These are phyloP conservation scores for Platichthys stellatus DNA, from an alignment of 2,113 vertebrate genomes.

Conservation along the genomic window DNA sequence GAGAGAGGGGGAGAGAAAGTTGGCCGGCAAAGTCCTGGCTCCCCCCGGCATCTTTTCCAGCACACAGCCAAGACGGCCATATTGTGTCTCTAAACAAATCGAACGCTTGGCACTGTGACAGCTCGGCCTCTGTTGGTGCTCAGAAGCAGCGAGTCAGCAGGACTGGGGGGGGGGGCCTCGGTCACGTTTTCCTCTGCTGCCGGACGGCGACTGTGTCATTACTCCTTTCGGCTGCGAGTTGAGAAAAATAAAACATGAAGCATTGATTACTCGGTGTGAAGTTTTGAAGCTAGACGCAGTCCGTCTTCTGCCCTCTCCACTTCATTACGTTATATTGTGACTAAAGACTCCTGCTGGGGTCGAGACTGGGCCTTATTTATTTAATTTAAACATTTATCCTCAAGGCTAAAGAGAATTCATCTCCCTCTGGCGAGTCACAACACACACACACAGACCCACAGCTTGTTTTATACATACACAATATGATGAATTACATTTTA, in stretches of 20 bases:
- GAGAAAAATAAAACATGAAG: slow-evolving; percentile 22
- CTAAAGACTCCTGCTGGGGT: slow-evolving; percentile 30
- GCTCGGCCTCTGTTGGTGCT: slow-evolving; percentile 62
- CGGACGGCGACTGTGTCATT: slow-evolving; percentile 64
- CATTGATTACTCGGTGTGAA: slow-evolving; percentile 54
- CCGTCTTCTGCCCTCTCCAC: slow-evolving; percentile 23
- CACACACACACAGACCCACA: neutral
- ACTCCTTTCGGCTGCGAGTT: slow-evolving; percentile 62
- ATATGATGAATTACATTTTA: neutral
- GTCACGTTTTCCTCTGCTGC: slow-evolving; percentile 58
- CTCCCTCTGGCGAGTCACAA: neutral
- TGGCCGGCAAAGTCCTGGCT: slow-evolving; percentile 63
- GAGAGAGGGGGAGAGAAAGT: slow-evolving; percentile 50
- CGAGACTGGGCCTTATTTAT: slow-evolving; percentile 7
- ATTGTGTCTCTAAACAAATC: slow-evolving; percentile 80
- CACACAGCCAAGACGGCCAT: slow-evolving; percentile 76
- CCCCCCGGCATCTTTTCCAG: slow-evolving; percentile 67
- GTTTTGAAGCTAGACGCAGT: slow-evolving; percentile 44
- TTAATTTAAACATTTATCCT: slow-evolving; percentile 30
- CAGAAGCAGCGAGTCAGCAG: slow-evolving; percentile 67
- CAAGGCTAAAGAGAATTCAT: neutral
- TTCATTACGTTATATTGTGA: slow-evolving; percentile 45
- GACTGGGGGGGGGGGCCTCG: slow-evolving; percentile 51
- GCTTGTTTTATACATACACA: neutral
- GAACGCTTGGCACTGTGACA: slow-evolving; percentile 75